These are phyloP conservation scores for Drosophila navojoa DNA, from an alignment of 1,140 invertebrate genomes.

Conservation along the genomic window DNA sequence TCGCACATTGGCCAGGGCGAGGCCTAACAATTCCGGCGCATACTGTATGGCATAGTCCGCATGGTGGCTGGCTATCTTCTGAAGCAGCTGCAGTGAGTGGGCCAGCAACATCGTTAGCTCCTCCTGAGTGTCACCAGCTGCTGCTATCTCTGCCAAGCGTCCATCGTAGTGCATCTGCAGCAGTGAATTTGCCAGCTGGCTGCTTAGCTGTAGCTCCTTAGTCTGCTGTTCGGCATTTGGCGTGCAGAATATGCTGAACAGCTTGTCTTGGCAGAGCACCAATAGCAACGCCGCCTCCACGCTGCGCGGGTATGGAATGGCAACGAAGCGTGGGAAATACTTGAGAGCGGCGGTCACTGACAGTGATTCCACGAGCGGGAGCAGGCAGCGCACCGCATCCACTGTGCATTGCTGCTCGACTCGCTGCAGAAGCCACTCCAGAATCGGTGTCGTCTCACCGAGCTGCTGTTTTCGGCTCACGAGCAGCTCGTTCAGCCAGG, in stretches of 20 bases:
- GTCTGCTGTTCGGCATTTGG: not conserved
- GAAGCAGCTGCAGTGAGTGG: conserved; percentile 54
- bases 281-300: conserved; percentile 45
- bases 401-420: not conserved
- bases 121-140: conserved; percentile 5
- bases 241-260: conserved; percentile 25
- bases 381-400: conserved; percentile 30
- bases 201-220: conserved; percentile 3
- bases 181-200: conserved; percentile 30
- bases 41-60: conserved; percentile 45
- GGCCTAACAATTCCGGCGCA: conserved; percentile 85
- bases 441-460: conserved; percentile 26
- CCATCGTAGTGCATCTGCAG: conserved; percentile 53
- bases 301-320: conserved; percentile 1
- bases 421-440: conserved; percentile 38
- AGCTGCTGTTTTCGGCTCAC: conserved; percentile 17
- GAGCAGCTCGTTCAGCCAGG: conserved; percentile 56
- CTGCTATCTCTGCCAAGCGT: conserved; percentile 20
- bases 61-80: conserved; percentile 38
- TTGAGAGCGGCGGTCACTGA: not conserved
- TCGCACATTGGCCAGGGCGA: conserved; percentile 85
- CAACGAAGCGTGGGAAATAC: conserved; percentile 25
- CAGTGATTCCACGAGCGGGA: conserved; percentile 41
- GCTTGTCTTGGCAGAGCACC: conserved; percentile 51
- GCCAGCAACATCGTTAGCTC: conserved; percentile 30